These are phyloP conservation scores for Drosophila ustulata DNA, from an alignment of 2,888 invertebrate genomes.

Conservation along the genomic window DNA sequence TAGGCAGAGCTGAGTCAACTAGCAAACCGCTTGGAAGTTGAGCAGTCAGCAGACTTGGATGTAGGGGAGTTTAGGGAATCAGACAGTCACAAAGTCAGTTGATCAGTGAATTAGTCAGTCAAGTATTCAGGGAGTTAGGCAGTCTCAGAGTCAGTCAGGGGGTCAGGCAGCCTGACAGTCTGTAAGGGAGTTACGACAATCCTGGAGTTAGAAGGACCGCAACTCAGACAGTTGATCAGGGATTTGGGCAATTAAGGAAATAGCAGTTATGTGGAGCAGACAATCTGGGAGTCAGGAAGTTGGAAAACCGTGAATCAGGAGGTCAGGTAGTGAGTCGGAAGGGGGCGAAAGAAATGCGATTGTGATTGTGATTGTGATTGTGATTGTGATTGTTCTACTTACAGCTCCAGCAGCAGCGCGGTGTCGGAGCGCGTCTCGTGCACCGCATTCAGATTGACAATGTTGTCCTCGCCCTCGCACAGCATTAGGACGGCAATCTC, in stretches of 20 bases:
- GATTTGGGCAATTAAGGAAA: no score
- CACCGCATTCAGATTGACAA: constrained; percentile 96
- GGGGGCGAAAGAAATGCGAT: background rate
- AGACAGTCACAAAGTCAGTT: background rate
- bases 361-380: no score
- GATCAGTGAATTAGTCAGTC: background rate
- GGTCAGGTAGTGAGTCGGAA: background rate
- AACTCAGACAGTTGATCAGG: no score
- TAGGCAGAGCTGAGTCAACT: no score
- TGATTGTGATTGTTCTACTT: constrained; percentile 84
- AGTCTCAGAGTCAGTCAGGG: background rate
- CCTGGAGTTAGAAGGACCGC: no score
- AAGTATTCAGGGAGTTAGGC: background rate
- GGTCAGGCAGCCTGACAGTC: background rate
- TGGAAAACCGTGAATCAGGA: background rate
- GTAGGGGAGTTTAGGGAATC: no score
- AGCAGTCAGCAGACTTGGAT: no score
- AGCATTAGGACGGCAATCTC: constrained; percentile 96
- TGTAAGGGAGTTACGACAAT: background rate
- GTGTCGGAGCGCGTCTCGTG: constrained; percentile 91
- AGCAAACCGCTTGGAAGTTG: no score
- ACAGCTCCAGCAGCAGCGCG: constrained; percentile 96
- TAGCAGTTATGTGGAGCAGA: background rate
- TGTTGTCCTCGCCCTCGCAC: constrained; percentile 92
- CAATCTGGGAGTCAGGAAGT: no score